A percentile compares a stretch with the other conserved stretches of the same genome.
Conservation (phyloP, 2,113 vertebrate species). For the Entosphenus tridentatus region DNA sequence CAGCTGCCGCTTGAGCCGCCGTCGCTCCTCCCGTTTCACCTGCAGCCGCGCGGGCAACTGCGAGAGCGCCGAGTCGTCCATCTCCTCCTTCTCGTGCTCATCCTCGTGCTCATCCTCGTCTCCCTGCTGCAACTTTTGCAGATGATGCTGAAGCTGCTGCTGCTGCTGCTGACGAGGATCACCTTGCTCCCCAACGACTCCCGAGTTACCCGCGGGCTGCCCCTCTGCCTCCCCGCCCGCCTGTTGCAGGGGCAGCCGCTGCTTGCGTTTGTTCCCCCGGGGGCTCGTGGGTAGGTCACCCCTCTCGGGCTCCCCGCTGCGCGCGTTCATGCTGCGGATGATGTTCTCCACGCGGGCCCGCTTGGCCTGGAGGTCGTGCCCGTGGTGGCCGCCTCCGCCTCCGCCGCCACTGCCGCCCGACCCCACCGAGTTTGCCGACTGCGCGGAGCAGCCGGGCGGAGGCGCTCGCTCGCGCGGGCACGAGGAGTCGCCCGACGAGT, state of each 20-base stretch:
- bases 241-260: background rate
- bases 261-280: conserved; percentile 4
- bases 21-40: background rate
- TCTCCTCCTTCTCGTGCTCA: background rate
- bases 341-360: background rate
- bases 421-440: background rate
- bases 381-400: background rate
- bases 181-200: too few relatives aligned
- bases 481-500: background rate
- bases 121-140: background rate
- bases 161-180: too few relatives aligned
- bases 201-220: too few relatives aligned
- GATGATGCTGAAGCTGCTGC: background rate
- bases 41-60: background rate
- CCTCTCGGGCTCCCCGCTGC: background rate
- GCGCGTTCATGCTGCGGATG: conserved; percentile 6
- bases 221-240: too few relatives aligned
- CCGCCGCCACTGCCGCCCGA: background rate
- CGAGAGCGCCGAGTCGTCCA: background rate
- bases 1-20: background rate
- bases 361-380: background rate
- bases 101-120: background rate
- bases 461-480: too few relatives aligned
- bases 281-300: background rate
- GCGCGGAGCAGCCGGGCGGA: too few relatives aligned